phyloP scores from a whole-genome alignment of 1,140 invertebrate genomes.

The Drosophila leontia region DNA sequence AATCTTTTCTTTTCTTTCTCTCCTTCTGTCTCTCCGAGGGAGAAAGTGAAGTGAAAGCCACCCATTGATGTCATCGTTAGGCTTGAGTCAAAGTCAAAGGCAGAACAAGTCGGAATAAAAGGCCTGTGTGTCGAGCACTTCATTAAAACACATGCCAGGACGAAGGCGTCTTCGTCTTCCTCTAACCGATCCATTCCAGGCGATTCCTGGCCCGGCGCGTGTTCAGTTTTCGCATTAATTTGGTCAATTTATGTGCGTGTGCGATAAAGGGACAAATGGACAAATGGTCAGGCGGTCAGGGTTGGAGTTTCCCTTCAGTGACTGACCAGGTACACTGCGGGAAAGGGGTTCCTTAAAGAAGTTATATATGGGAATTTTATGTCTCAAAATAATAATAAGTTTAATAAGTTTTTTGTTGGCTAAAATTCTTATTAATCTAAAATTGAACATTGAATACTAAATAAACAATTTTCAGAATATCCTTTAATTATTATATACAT shows the following conservation, averaged over 20 bases:
- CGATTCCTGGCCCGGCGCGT: slow-evolving; percentile 46
- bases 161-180: slow-evolving; percentile 7
- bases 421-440: too few species aligned
- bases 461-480: too few species aligned
- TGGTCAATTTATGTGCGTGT: slow-evolving; percentile 74
- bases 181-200: slow-evolving; percentile 14
- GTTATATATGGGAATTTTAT: too few species aligned
- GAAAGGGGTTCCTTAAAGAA: neutral
- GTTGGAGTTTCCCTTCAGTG: neutral
- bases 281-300: slow-evolving; percentile 14
- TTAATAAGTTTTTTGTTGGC: too few species aligned
- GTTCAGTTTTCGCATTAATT: slow-evolving; percentile 74
- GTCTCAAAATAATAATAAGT: too few species aligned
- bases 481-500: too few species aligned
- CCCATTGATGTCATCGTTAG: slow-evolving; percentile 48
- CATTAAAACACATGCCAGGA: slow-evolving; percentile 51
- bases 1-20: slow-evolving; percentile 40
- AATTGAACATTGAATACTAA: too few species aligned
- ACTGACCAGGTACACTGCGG: neutral
- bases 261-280: slow-evolving; percentile 51
- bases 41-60: slow-evolving; percentile 14
- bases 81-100: slow-evolving; percentile 55
- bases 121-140: slow-evolving; percentile 36
- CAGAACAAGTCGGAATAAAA: slow-evolving; percentile 34
- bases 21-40: neutral